These are phyloP conservation scores for Callimorpha dominula DNA, from an alignment of 2,888 invertebrate species.

Conservation along the genomic window DNA sequence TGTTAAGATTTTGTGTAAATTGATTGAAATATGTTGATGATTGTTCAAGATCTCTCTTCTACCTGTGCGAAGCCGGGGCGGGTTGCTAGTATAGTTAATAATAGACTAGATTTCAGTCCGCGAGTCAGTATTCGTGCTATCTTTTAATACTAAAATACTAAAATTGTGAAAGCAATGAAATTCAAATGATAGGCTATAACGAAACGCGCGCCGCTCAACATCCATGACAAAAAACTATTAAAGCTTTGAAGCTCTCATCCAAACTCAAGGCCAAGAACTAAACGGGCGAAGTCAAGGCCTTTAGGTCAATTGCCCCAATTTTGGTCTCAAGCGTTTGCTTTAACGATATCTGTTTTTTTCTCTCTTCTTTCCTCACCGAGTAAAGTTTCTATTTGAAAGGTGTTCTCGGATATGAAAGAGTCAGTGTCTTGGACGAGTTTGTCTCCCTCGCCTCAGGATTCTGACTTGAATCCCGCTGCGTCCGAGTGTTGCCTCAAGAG, in stretches of 20 bases:
- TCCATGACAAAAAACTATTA: background rate
- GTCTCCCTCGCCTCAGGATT: too few relatives aligned
- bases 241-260: background rate
- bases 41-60: too few relatives aligned
- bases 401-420: too few relatives aligned
- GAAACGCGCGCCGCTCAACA: background rate
- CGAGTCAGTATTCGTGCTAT: background rate
- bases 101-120: too few relatives aligned
- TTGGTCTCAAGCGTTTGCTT: background rate
- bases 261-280: slow-evolving; percentile 12
- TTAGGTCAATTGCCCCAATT: slow-evolving; percentile 32
- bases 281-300: slow-evolving; percentile 29
- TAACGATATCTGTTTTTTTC: background rate
- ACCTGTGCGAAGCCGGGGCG: too few relatives aligned
- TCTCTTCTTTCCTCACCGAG: background rate
- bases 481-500: too few relatives aligned
- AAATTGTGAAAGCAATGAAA: background rate
- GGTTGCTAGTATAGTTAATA: too few relatives aligned
- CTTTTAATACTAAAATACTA: background rate
- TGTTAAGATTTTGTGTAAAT: too few relatives aligned
- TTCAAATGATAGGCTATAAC: background rate
- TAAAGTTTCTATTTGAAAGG: too few relatives aligned
- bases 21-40: too few relatives aligned
- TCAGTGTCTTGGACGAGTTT: too few relatives aligned
- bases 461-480: too few relatives aligned